Percentiles rank a stretch among this genome's conserved stretches.
phyloP scores from a whole-genome alignment of 2,113 vertebrate species.

The Percopsis transmontana region DNA sequence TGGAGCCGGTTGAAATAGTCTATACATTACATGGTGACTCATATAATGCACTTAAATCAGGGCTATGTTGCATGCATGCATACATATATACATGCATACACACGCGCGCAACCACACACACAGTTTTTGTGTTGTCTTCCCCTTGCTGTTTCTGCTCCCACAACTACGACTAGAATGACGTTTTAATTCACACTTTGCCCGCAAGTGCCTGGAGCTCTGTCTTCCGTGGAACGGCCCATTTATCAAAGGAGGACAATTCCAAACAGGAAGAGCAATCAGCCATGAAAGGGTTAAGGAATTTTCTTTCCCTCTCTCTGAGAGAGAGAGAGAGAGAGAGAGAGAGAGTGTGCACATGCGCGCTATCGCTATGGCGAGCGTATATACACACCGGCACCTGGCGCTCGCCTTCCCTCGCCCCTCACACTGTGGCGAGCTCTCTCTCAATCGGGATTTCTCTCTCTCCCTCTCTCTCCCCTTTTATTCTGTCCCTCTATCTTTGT shows the following conservation, averaged over 20 bases:
- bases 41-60: background rate
- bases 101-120: background rate
- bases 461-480: constrained; percentile 18
- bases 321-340: constrained; percentile 31
- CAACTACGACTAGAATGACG: background rate
- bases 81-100: too few species aligned
- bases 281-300: constrained; percentile 67
- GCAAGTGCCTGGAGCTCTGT: background rate
- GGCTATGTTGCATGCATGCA: background rate
- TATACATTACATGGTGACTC: background rate
- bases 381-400: constrained; percentile 72
- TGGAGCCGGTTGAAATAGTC: constrained; percentile 7
- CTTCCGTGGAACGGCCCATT: background rate
- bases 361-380: constrained; percentile 40
- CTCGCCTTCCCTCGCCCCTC: constrained; percentile 62
- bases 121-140: background rate
- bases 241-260: background rate
- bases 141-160: background rate
- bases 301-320: constrained; percentile 15
- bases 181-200: background rate
- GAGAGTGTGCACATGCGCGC: constrained; percentile 20
- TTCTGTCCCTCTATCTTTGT: constrained; percentile 39
- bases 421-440: constrained; percentile 69
- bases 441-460: constrained; percentile 52
- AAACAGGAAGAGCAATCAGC: background rate